A percentile compares a stretch with the other conserved stretches of the same genome.
phyloP scores from a whole-genome alignment of 2,113 vertebrate genomes.

The Ramphastos sulfuratus region DNA sequence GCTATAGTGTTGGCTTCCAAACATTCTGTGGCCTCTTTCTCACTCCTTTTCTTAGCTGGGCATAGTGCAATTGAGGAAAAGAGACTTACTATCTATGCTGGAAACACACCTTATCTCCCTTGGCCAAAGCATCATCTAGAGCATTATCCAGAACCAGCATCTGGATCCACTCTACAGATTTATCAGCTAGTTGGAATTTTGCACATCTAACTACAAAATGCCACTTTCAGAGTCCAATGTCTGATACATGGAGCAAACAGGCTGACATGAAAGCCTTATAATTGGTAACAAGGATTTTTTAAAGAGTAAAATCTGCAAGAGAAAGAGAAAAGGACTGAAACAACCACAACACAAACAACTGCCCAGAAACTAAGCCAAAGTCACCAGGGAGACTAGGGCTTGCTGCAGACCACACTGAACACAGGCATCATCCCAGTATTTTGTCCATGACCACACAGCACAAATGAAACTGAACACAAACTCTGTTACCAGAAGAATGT shows the following conservation, averaged over 20 bases:
- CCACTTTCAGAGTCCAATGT: not conserved
- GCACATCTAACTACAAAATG: not conserved
- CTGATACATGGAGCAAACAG: not conserved
- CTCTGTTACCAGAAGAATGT: not conserved
- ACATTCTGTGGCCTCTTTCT: not conserved
- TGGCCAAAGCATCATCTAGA: not conserved
- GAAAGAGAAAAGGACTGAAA: not conserved
- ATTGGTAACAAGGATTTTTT: not conserved
- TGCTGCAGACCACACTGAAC: not conserved
- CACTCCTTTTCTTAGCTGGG: not conserved
- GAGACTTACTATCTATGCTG: not conserved
- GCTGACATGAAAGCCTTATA: not conserved
- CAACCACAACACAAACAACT: not conserved
- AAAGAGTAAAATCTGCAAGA: not conserved
- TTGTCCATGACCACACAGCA: not conserved
- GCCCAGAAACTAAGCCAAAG: not conserved
- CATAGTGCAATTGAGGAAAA: not conserved
- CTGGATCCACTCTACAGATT: not conserved
- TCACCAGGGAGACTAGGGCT: not conserved
- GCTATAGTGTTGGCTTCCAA: not conserved
- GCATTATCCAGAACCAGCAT: not conserved
- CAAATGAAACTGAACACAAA: not conserved
- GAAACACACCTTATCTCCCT: not conserved
- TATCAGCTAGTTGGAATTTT: not conserved
- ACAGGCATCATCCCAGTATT: not conserved